These are phyloP conservation scores for Netelia melanura DNA, from an alignment of 2,888 invertebrate species.

Conservation along the genomic window DNA sequence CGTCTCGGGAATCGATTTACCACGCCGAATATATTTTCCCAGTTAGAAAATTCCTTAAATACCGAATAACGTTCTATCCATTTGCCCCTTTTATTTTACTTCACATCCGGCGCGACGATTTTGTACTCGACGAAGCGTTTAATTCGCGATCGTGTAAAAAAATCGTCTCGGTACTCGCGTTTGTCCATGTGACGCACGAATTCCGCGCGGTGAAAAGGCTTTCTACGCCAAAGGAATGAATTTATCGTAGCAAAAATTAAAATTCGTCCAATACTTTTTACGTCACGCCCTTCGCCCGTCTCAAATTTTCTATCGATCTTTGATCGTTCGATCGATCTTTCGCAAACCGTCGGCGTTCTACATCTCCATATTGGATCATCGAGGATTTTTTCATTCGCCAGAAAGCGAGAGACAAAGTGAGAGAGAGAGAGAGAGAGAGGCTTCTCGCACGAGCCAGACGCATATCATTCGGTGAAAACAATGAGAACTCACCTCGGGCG, in stretches of 20 bases:
- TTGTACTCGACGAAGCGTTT: conserved; percentile 24
- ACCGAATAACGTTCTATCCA: background rate
- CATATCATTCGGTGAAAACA: conserved; percentile 68
- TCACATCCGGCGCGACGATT: background rate
- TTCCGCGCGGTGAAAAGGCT: conserved; percentile 64
- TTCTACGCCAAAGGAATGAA: conserved; percentile 41
- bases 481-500: conserved; percentile 65
- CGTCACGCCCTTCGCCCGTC: background rate
- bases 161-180: conserved; percentile 17
- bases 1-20: background rate
- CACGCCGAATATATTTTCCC: background rate
- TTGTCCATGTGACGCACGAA: conserved; percentile 55
- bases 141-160: conserved; percentile 37
- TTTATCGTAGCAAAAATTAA: conserved; percentile 3
- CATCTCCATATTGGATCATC: conserved; percentile 12
- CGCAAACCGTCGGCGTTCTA: background rate
- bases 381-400: conserved; percentile 21
- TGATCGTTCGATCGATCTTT: conserved; percentile 20
- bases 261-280: background rate
- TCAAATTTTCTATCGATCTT: background rate
- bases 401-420: background rate
- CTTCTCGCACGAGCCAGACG: conserved; percentile 44
- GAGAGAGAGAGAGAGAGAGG: conserved; percentile 15
- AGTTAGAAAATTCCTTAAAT: background rate
- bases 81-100: background rate